A percentile compares a stretch with the other conserved stretches of the same genome.
These are phyloP conservation scores for Noctua janthina DNA, from an alignment of 2,888 invertebrate species.

Conservation along the genomic window DNA sequence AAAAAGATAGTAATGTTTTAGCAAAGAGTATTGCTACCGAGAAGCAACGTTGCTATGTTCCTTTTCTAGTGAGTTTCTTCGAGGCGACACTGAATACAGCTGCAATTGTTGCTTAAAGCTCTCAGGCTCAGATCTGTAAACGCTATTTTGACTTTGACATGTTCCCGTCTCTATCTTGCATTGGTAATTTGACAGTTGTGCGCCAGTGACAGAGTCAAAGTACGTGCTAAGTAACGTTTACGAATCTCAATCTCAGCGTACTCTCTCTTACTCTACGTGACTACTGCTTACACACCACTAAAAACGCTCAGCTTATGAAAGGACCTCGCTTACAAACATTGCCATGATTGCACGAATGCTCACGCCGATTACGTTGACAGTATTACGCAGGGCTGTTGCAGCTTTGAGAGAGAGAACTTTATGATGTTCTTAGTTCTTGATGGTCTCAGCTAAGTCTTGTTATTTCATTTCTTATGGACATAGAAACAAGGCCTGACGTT, in stretches of 20 bases:
- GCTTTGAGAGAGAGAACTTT: neutral
- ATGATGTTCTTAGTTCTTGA: conserved; percentile 3
- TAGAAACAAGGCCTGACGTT: neutral
- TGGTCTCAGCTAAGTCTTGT: neutral
- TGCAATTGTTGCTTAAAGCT: neutral
- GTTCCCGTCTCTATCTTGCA: neutral
- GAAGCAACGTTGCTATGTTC: neutral
- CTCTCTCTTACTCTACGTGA: neutral
- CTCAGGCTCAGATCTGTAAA: neutral
- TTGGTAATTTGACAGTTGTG: neutral
- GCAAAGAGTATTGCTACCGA: neutral
- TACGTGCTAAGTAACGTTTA: neutral
- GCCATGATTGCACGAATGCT: conserved; percentile 54
- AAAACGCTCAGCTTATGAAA: conserved; percentile 21
- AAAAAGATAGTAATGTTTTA: neutral
- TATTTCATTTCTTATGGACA: conserved; percentile 3
- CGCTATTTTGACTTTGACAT: neutral
- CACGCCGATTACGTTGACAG: conserved; percentile 48
- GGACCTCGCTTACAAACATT: conserved; percentile 32
- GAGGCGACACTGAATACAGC: neutral
- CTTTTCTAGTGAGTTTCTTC: neutral
- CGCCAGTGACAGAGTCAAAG: neutral
- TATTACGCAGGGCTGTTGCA: conserved; percentile 36
- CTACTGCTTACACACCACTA: neutral
- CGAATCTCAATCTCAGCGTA: neutral